These are phyloP conservation scores for Hemicrepidius hirtus DNA, from an alignment of 2,888 invertebrate genomes.

Conservation along the genomic window DNA sequence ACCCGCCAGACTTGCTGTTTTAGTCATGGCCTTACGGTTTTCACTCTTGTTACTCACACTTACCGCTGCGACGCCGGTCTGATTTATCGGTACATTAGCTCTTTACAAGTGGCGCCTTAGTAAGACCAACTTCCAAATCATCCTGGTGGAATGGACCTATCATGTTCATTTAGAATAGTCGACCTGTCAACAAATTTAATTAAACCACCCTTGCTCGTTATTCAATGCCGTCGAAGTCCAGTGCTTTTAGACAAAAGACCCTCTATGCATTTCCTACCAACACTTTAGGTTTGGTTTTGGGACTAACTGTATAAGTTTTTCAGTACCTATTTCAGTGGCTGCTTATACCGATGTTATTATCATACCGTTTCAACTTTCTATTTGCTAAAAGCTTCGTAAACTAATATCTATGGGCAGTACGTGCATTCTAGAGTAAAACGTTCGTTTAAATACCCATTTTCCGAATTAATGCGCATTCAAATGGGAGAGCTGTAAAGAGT, in stretches of 20 bases:
- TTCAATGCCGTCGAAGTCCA: constrained; percentile 51
- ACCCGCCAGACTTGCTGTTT: constrained; percentile 44
- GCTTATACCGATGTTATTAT: constrained; percentile 4
- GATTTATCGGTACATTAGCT: constrained; percentile 65
- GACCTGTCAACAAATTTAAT: constrained; percentile 54
- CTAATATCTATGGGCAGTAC: constrained; percentile 21
- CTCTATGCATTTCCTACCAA: constrained; percentile 23
- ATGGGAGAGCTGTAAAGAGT: constrained; percentile 27
- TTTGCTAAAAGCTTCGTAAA: constrained; percentile 28
- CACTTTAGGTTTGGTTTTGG: background rate
- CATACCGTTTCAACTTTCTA: background rate
- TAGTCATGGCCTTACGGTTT: constrained; percentile 49
- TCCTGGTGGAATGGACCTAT: constrained; percentile 50
- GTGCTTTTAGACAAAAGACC: constrained; percentile 51
- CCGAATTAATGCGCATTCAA: constrained; percentile 28
- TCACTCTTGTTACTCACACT: constrained; percentile 56
- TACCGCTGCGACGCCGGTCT: constrained; percentile 58
- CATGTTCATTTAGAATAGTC: constrained; percentile 52
- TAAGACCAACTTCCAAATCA: constrained; percentile 52
- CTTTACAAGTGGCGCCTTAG: constrained; percentile 57
- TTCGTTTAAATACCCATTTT: constrained; percentile 28
- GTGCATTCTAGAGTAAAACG: constrained; percentile 22
- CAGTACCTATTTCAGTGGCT: constrained; percentile 7
- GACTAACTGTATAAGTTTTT: constrained; percentile 12
- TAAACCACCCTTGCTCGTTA: constrained; percentile 50